Base-by-base conservation (phyloP, 2,888 invertebrate genomes). In the Stomorhina lunata region DNA sequence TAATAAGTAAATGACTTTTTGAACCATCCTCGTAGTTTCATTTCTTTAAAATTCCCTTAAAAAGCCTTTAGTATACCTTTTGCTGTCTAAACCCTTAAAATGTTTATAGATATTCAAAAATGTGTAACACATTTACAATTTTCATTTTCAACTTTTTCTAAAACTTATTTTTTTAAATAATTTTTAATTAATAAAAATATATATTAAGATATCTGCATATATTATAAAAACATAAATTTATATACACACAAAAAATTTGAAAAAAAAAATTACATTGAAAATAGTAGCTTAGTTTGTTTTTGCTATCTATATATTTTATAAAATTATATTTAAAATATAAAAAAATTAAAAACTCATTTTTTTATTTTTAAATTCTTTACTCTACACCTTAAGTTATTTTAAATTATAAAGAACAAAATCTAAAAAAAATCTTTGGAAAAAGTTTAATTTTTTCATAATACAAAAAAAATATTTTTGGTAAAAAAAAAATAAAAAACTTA, bases 271-370 rank as follows among this genome's bases (percentile, higher is more conserved):
- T 15, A 34, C 45, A 55, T 43, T 50, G 6, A 63, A 63, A 43
- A 59, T 55, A 53, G 12, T 57, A 73, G 55, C 55, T 65, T 65
- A 73, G 73, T 79, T 77, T 65, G 79, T 69, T 75, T 76, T 79
- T 79, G 75, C 82, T 82, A 79, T 69, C 75, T 79, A 66, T 71
- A 65, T 69, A 78, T 78, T 55, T 73, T 68, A 55, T 59, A 75
- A 80, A 75, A 75, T 50, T 59, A 76, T 69, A 53, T n/a, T 37
- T 25, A 27, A 29, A 50, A 50, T 61, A 25, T n/a, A 40, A 25
- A 77, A 50, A 73, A 69, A 68, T 45, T 53, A 65, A 65, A 45
- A 73, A 50, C 48, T 32, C 55, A 53, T 25, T 63, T 66, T 43
- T 66, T 50, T 53, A 68, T 68, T 80, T 73, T 75, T 45, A 71